These are phyloP conservation scores for Teleogryllus occipitalis DNA, from an alignment of 1,140 invertebrate genomes.

Conservation along the genomic window DNA sequence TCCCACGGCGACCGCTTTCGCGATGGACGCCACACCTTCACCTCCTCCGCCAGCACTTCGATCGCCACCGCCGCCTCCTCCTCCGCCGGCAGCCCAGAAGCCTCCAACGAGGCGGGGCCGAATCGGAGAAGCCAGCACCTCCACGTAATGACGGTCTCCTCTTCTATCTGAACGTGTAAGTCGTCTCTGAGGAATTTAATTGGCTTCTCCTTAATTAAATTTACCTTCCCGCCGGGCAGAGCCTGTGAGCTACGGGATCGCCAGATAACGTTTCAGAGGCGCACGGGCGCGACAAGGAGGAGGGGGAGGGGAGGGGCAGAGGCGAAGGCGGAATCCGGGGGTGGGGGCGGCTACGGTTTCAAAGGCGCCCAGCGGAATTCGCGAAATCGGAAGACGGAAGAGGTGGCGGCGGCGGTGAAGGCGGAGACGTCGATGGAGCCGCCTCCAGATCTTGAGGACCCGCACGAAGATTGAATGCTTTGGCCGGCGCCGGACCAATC, in stretches of 20 bases:
- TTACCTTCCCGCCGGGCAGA: neutral
- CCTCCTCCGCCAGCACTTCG: too few species aligned
- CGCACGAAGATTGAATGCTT: too few species aligned
- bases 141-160: neutral
- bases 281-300: too few species aligned
- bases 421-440: neutral
- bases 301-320: neutral
- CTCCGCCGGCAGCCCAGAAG: too few species aligned
- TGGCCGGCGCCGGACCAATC: too few species aligned
- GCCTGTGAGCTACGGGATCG: constrained; percentile 2
- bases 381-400: neutral
- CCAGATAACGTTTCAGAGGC: neutral
- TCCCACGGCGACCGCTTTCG: too few species aligned
- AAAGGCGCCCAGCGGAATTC: neutral
- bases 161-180: neutral
- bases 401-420: neutral
- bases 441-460: too few species aligned
- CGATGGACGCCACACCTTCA: too few species aligned
- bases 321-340: too few species aligned
- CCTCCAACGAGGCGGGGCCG: too few species aligned
- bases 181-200: neutral
- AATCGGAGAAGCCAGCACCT: too few species aligned
- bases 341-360: neutral
- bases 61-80: too few species aligned
- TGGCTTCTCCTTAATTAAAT: constrained; percentile 5